Evolutionary conservation across 2,797 vertebrate species (phyloP).

Genomic region (Acanthurus lineatus): DNA sequence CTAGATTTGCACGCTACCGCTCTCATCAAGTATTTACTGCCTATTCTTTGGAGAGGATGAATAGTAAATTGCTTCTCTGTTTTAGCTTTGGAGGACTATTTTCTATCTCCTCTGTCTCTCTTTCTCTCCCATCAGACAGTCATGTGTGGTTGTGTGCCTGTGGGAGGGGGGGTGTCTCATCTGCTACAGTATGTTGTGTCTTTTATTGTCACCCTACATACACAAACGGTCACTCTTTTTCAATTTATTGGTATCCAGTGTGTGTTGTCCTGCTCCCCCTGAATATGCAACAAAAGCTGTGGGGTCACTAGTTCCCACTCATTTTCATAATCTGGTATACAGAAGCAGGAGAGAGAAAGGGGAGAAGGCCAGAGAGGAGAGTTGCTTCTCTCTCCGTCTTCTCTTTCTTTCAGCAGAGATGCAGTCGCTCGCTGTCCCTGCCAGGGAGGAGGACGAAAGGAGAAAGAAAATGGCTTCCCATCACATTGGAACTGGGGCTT

Average conservation of each 20-base stretch:
- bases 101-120: conserved; percentile 26
- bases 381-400: conserved; percentile 38
- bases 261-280: conserved; percentile 64
- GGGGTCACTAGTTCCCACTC: conserved; percentile 75
- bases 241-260: conserved; percentile 81
- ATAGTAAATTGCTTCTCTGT: conserved; percentile 55
- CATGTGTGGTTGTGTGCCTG: neutral
- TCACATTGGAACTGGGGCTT: conserved; percentile 43
- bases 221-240: conserved; percentile 27
- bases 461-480: conserved; percentile 74
- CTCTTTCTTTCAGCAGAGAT: conserved; percentile 31
- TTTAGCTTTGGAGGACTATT: conserved; percentile 26
- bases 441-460: conserved; percentile 22
- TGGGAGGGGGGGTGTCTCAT: neutral
- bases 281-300: conserved; percentile 86
- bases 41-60: conserved; percentile 63
- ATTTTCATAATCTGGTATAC: conserved; percentile 77
- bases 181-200: conserved; percentile 39
- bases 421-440: conserved; percentile 34
- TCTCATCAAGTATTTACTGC: conserved; percentile 65
- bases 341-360: conserved; percentile 31
- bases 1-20: conserved; percentile 42
- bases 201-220: conserved; percentile 45
- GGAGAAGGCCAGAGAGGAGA: conserved; percentile 44
- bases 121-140: conserved; percentile 47